These are phyloP conservation scores for Oxystoma pomonae DNA, from an alignment of 2,888 invertebrate genomes.

Conservation along the genomic window DNA sequence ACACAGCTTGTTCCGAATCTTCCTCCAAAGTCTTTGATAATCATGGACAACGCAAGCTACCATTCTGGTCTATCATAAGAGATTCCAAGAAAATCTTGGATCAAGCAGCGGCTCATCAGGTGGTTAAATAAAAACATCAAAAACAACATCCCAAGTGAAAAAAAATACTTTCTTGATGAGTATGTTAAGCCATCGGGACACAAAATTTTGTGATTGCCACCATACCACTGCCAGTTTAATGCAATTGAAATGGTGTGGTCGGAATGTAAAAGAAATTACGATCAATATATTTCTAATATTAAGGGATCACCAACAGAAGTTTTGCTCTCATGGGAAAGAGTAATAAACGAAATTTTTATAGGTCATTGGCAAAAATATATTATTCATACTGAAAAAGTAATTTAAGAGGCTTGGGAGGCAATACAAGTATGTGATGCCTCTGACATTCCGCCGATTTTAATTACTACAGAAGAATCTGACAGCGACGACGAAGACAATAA, in stretches of 20 bases:
- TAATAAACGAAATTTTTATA: not conserved
- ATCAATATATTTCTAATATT: not conserved
- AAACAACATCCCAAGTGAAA: not conserved
- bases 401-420: not conserved
- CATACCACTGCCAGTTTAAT: not conserved
- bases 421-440: not conserved
- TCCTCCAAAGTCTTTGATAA: not conserved
- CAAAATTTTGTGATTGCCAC: not conserved
- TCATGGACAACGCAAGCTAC: conserved; percentile 1
- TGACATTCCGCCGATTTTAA: not conserved
- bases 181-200: not conserved
- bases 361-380: not conserved
- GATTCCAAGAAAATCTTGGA: conserved; percentile 3
- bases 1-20: too few species aligned
- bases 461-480: not conserved
- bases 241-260: not conserved
- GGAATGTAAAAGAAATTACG: not conserved
- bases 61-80: not conserved
- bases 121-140: not conserved
- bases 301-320: not conserved
- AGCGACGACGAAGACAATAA: not conserved
- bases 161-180: not conserved
- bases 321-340: not conserved
- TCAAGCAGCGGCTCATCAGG: not conserved
- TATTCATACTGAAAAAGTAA: not conserved